Evolutionary conservation across 2,797 vertebrate genomes (phyloP).

Genomic region (Clarias laeviceps): DNA sequence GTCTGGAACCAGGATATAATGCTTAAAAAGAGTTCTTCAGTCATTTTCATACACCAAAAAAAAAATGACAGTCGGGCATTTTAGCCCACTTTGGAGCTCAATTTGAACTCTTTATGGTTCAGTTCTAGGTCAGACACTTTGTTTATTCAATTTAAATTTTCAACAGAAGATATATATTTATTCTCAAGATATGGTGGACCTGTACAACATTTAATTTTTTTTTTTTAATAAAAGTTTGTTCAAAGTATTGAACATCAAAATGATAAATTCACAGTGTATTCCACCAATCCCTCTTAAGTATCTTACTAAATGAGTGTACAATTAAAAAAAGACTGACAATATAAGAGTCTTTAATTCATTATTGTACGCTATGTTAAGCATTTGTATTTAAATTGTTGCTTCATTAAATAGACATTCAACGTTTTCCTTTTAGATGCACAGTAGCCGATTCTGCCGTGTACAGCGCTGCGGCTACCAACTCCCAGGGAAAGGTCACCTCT

Average conservation of each 20-base stretch:
- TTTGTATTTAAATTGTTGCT: neutral
- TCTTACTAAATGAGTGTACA: no score
- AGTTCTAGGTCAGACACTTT: neutral
- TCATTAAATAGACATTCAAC: neutral
- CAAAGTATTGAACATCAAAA: neutral
- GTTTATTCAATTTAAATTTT: neutral
- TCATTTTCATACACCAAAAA: neutral
- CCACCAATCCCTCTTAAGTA: neutral
- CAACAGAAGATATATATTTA: neutral
- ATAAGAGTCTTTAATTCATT: neutral
- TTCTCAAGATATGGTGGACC: neutral
- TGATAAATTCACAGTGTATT: neutral
- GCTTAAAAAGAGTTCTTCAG: neutral
- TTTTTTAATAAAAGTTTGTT: neutral
- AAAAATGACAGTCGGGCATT: neutral
- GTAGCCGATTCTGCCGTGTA: constrained; percentile 91
- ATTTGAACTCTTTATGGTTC: neutral
- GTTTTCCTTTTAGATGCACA: constrained; percentile 74
- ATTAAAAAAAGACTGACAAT: neutral
- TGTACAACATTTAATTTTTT: neutral
- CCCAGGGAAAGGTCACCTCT: constrained; percentile 83
- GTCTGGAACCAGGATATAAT: neutral
- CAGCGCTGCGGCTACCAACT: constrained; percentile 89
- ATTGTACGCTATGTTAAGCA: neutral
- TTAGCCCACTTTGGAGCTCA: neutral